Base-by-base conservation (phyloP, 2,113 vertebrate genomes). In the Zosterops pallidus region DNA sequence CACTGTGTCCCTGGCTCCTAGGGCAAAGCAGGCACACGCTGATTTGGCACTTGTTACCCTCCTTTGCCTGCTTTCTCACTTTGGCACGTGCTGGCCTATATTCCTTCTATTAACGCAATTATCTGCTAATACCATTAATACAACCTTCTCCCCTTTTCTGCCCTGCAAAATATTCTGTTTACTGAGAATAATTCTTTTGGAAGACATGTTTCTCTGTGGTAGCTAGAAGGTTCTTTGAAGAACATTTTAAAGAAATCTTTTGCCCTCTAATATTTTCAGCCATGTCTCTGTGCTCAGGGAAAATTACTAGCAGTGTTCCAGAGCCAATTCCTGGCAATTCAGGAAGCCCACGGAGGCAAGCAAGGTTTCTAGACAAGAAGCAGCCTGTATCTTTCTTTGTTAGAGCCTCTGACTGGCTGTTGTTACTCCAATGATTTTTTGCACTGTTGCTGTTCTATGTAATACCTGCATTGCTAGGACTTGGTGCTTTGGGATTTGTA, bases 1-100 rank as follows among this genome's bases (percentile, higher is more conserved):
- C 14, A 11, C 52, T 3, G 42, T 15, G n/a, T 59, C 60, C 31
- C 80, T 37, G n/a, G 84, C 72, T 86, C 47, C 35, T 3, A 12
- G 39, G 31, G 41, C 0, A 0, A 78, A 83, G 62, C 33, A 65
- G 59, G 25, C 55, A 83, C 4, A 65, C 0, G 0, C 11, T 24
- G 44, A 15, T 39, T 82, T 85, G 83, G 81, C 4, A 6, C 44
- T 82, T 68, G 44, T 35, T 52, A 6, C 47, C 33, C 33, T 82
- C 29, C 69, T 94, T 83, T 44, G 44, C 63, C 55, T 7, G 12
- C 52, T 74, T 81, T 75, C n/a, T 56, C 14, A n/a, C 68, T 86
- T 47, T 14, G 76, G 42, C 81, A 60, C 2, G 0, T n/a, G 39
- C 56, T 87, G 72, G 37, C 26, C 83, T 78, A 12, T 47, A 37